phyloP scores from a whole-genome alignment of 2,113 vertebrate species.

The Okapia johnstoni region DNA sequence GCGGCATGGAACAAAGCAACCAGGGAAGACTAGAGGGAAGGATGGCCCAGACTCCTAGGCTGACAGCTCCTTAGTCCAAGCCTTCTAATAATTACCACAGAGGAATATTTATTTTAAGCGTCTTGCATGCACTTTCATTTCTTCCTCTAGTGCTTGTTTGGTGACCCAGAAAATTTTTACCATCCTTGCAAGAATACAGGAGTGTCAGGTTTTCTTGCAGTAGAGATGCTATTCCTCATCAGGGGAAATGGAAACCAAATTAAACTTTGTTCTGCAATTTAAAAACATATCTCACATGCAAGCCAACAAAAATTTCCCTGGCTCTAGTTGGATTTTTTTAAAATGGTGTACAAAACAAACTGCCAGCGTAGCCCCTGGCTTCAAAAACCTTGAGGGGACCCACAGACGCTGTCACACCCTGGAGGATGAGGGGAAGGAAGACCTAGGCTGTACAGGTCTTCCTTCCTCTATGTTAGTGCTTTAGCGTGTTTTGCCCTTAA shows the following conservation, averaged over 20 bases:
- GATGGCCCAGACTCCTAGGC: neutral
- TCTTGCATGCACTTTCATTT: conserved; percentile 58
- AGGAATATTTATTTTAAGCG: conserved; percentile 42
- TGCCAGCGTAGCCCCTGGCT: neutral
- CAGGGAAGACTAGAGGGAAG: neutral
- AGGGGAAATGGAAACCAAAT: conserved; percentile 61
- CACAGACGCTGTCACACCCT: neutral
- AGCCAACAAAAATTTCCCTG: conserved; percentile 52
- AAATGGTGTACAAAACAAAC: neutral
- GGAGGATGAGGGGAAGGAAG: neutral
- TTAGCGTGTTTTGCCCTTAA: neutral
- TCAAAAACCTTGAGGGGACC: neutral
- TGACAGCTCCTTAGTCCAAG: conserved; percentile 18
- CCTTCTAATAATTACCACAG: conserved; percentile 44
- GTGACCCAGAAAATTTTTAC: conserved; percentile 72
- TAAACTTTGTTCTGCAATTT: conserved; percentile 65
- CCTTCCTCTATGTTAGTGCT: neutral
- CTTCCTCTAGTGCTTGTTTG: conserved; percentile 50
- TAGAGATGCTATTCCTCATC: conserved; percentile 44
- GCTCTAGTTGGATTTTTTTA: neutral
- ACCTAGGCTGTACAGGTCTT: neutral
- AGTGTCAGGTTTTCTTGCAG: conserved; percentile 66
- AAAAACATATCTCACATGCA: conserved; percentile 54
- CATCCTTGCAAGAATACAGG: conserved; percentile 66
- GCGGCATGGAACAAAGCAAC: neutral